phyloP scores from a whole-genome alignment of 2,797 vertebrate species.

The Pantherophis vulpinus region DNA sequence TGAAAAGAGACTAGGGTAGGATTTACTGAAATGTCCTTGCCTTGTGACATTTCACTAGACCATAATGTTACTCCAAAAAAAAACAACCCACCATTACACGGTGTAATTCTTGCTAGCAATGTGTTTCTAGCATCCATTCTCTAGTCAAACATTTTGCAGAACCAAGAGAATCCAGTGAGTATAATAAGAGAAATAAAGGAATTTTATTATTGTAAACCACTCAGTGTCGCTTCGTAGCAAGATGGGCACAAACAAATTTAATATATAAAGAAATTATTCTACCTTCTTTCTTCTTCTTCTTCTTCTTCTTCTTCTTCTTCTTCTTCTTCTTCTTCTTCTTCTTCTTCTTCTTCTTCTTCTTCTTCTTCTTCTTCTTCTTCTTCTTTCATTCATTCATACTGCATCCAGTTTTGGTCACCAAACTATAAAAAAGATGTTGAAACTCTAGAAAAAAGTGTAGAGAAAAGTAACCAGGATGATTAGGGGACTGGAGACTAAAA shows the following conservation, averaged over 20 bases:
- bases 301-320: no score
- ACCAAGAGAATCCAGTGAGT: constrained; percentile 6
- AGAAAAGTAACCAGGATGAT: no score
- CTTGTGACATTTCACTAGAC: constrained; percentile 50
- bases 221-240: not conserved
- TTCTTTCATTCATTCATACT: no score
- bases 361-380: no score
- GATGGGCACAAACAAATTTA: not conserved
- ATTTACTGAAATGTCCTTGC: constrained; percentile 36
- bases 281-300: no score
- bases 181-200: constrained; percentile 42
- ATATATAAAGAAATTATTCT: not conserved
- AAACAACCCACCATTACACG: constrained; percentile 11
- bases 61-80: constrained; percentile 42
- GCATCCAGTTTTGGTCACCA: no score
- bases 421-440: no score
- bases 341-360: no score
- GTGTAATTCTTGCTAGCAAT: constrained; percentile 48
- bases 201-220: not conserved
- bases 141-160: constrained; percentile 34
- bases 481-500: no score
- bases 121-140: constrained; percentile 35
- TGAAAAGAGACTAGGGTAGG: constrained; percentile 22
- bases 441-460: no score
- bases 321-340: no score